These are phyloP conservation scores for Illadopsis cleaveri DNA, from an alignment of 2,113 vertebrate species.

Conservation along the genomic window DNA sequence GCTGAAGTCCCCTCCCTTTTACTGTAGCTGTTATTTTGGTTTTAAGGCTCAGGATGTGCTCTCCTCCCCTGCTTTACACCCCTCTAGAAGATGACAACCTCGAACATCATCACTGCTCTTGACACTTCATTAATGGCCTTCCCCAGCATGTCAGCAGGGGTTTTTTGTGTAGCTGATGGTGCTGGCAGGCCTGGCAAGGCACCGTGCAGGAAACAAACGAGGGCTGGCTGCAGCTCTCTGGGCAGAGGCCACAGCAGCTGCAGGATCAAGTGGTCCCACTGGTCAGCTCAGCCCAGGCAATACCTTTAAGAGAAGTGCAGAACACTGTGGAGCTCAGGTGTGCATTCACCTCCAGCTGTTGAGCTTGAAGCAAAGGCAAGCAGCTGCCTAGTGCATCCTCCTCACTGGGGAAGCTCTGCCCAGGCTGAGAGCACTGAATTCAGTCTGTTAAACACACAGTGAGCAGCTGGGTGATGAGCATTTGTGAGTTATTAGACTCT, in stretches of 20 bases:
- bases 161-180: background rate
- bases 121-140: background rate
- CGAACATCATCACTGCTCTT: fast-evolving
- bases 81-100: background rate
- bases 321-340: fast-evolving
- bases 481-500: background rate
- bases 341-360: background rate
- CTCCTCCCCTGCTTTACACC: background rate
- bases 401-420: too few relatives aligned
- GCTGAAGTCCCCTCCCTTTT: background rate
- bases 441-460: background rate
- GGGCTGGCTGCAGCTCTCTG: background rate
- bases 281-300: background rate
- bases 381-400: background rate
- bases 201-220: fast-evolving
- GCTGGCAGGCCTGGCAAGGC: background rate
- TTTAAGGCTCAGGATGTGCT: background rate
- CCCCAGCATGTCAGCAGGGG: background rate
- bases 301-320: background rate
- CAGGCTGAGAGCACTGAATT: background rate
- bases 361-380: background rate
- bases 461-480: background rate
- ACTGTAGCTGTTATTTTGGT: background rate
- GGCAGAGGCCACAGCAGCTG: background rate
- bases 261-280: fast-evolving